Evolutionary conservation across 2,888 invertebrate species (phyloP).

Genomic region (Charanyca ferruginea): DNA sequence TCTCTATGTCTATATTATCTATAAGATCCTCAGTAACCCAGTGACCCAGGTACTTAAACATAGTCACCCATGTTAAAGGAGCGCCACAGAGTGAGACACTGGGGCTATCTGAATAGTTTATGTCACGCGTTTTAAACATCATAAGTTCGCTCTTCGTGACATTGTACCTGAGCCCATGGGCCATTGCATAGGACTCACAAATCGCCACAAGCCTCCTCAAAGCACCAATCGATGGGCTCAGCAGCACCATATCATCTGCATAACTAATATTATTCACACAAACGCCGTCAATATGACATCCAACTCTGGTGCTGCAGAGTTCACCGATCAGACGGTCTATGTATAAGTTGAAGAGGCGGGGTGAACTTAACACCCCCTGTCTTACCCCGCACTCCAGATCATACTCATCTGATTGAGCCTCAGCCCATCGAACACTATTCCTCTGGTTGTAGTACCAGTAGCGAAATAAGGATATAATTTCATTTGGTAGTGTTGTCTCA

Average conservation of each 20-base stretch:
- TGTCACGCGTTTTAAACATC: too few relatives aligned
- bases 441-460: too few relatives aligned
- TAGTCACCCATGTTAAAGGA: neutral
- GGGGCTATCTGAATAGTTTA: neutral
- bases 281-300: neutral
- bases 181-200: too few relatives aligned
- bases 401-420: neutral
- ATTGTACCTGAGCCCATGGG: too few relatives aligned
- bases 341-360: too few relatives aligned
- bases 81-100: too few relatives aligned
- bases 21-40: neutral
- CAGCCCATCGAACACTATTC: neutral
- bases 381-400: neutral
- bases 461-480: too few relatives aligned
- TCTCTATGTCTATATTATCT: neutral
- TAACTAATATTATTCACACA: neutral
- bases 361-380: neutral
- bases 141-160: too few relatives aligned
- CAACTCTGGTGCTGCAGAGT: neutral
- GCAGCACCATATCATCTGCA: neutral
- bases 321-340: too few relatives aligned
- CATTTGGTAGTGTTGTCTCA: too few relatives aligned
- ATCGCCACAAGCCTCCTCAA: too few relatives aligned
- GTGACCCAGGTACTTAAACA: neutral
- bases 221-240: too few relatives aligned